Percentiles rank a stretch among this genome's conserved stretches.
phyloP scores from a whole-genome alignment of 2,113 vertebrate species.

The Actinemys pallida region DNA sequence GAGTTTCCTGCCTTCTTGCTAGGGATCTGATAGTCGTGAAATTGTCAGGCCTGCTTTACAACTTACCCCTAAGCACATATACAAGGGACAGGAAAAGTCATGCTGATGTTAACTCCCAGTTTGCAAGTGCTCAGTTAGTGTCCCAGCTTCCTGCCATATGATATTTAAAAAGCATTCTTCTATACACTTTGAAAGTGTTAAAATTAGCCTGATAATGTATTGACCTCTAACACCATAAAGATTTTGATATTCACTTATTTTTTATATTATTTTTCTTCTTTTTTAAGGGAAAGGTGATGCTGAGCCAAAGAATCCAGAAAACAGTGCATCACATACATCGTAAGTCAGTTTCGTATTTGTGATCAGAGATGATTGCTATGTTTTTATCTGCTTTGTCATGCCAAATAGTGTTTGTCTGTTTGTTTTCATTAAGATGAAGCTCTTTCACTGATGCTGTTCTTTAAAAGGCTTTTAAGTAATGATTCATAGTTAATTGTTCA shows the following conservation, averaged over 20 bases:
- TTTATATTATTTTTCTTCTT: constrained; percentile 74
- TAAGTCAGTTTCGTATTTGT: constrained; percentile 85
- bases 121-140: neutral
- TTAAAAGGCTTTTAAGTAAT: constrained; percentile 60
- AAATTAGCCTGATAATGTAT: constrained; percentile 41
- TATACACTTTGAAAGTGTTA: constrained; percentile 33
- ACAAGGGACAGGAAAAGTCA: constrained; percentile 9
- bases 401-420: constrained; percentile 46
- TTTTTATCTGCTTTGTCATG: constrained; percentile 57
- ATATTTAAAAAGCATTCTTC: constrained; percentile 27
- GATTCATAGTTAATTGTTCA: constrained; percentile 64
- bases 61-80: neutral
- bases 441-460: constrained; percentile 53
- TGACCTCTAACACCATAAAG: constrained; percentile 53
- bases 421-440: constrained; percentile 60
- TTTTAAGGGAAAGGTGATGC: constrained; percentile 86
- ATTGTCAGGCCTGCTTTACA: neutral
- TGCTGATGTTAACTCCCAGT: neutral
- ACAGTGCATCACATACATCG: constrained; percentile 92
- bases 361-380: constrained; percentile 39
- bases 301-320: constrained; percentile 86
- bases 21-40: neutral
- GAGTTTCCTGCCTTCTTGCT: neutral
- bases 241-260: constrained; percentile 53
- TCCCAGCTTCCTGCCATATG: neutral